A percentile compares a stretch with the other conserved stretches of the same genome.
These are phyloP conservation scores for Tetramorium bicarinatum DNA, from an alignment of 2,888 invertebrate species.

Conservation along the genomic window DNA sequence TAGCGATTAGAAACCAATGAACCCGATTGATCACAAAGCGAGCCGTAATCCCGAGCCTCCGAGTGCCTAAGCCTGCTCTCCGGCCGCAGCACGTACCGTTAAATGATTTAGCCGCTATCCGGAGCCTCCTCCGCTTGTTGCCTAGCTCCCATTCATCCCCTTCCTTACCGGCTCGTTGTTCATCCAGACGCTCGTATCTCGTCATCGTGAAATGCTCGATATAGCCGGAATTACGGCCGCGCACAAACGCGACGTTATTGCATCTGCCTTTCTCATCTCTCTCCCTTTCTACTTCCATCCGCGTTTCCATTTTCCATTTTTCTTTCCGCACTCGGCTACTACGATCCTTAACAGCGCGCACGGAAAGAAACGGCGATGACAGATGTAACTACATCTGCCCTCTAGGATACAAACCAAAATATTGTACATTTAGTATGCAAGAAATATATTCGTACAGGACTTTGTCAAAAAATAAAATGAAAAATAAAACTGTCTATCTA, in stretches of 20 bases:
- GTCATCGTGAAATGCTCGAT: conserved; percentile 53
- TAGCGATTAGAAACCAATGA: conserved; percentile 76
- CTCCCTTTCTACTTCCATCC: background rate
- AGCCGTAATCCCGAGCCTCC: conserved; percentile 59
- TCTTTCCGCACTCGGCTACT: background rate
- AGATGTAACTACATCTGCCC: background rate
- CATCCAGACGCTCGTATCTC: conserved; percentile 55
- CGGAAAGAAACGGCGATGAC: conserved; percentile 20
- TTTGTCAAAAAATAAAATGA: background rate
- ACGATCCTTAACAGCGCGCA: conserved; percentile 24
- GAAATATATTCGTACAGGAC: background rate
- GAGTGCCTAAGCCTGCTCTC: conserved; percentile 59
- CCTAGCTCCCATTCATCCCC: conserved; percentile 51
- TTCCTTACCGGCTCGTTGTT: conserved; percentile 55
- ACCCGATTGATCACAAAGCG: conserved; percentile 75
- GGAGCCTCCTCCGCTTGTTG: conserved; percentile 43
- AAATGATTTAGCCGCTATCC: conserved; percentile 63
- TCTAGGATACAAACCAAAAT: background rate
- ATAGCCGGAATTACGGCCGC: conserved; percentile 41
- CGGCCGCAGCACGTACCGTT: conserved; percentile 60
- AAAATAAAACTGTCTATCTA: background rate
- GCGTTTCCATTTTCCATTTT: conserved; percentile 44
- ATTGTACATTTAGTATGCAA: background rate
- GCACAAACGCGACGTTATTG: conserved; percentile 55
- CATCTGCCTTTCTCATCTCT: conserved; percentile 12